These are phyloP conservation scores for Synanthedon formicaeformis DNA, from an alignment of 2,888 invertebrate species.

Conservation along the genomic window DNA sequence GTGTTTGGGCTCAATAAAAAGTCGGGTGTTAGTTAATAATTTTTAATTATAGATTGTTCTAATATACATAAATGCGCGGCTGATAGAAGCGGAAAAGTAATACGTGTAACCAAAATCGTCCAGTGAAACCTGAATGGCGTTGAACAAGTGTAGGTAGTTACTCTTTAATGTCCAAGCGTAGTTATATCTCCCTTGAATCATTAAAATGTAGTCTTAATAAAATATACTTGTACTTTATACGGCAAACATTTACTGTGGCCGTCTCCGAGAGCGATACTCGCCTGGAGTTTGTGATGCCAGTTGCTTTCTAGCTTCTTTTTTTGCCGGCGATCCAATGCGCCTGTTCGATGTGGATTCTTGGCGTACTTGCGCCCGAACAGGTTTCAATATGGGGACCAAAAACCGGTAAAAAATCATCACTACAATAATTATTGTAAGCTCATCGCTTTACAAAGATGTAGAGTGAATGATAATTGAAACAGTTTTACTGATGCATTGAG, in stretches of 20 bases:
- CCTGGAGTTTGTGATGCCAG: conserved; percentile 34
- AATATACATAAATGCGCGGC: no score
- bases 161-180: not conserved
- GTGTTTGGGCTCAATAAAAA: no score
- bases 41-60: no score
- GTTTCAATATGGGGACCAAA: conserved; percentile 53
- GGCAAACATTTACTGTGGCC: conserved; percentile 23
- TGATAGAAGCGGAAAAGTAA: no score
- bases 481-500: no score
- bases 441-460: conserved; percentile 40
- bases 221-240: conserved; percentile 18
- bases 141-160: no score
- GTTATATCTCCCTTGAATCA: not conserved
- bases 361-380: conserved; percentile 55
- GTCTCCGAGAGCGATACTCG: conserved; percentile 22
- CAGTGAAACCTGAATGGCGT: not conserved
- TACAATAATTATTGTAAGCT: conserved; percentile 53
- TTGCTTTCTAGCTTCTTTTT: conserved; percentile 46
- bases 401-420: conserved; percentile 63
- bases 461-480: conserved; percentile 9
- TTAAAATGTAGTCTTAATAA: conserved; percentile 14
- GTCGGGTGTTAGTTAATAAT: no score
- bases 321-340: conserved; percentile 40
- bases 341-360: conserved; percentile 50
- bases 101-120: conserved; percentile 3